Evolutionary conservation across 2,113 vertebrate genomes (phyloP).

Genomic region (Deroptyus accipitrinus): DNA sequence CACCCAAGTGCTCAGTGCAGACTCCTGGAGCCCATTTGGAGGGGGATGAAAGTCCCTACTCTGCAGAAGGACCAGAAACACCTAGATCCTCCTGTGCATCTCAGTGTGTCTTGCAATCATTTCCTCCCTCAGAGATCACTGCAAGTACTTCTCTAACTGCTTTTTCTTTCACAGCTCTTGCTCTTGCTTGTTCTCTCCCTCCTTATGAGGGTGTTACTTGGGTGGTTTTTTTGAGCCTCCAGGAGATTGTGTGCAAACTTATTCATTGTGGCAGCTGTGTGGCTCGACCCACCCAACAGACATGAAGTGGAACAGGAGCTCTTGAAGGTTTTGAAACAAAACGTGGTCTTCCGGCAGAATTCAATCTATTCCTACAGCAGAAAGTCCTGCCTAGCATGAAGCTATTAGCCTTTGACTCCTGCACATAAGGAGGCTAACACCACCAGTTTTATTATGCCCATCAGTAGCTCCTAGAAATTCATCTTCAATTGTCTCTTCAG

Average conservation of each 20-base stretch:
- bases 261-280: background rate
- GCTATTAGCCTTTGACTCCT: background rate
- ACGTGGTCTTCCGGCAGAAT: background rate
- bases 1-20: background rate
- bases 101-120: background rate
- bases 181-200: background rate
- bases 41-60: background rate
- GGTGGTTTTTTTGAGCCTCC: background rate
- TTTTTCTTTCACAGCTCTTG: background rate
- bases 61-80: background rate
- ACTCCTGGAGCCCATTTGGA: background rate
- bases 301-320: background rate
- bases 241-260: background rate
- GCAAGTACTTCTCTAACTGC: background rate
- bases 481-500: background rate
- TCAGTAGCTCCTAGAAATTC: background rate
- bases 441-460: background rate
- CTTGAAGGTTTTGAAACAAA: background rate
- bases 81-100: background rate
- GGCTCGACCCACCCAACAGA: background rate
- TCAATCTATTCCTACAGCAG: background rate
- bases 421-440: background rate
- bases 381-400: background rate
- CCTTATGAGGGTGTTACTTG: background rate
- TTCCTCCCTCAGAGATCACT: background rate